Evolutionary conservation across 2,888 invertebrate species (phyloP).

Genomic region (Nephrocerus scutellatus): DNA sequence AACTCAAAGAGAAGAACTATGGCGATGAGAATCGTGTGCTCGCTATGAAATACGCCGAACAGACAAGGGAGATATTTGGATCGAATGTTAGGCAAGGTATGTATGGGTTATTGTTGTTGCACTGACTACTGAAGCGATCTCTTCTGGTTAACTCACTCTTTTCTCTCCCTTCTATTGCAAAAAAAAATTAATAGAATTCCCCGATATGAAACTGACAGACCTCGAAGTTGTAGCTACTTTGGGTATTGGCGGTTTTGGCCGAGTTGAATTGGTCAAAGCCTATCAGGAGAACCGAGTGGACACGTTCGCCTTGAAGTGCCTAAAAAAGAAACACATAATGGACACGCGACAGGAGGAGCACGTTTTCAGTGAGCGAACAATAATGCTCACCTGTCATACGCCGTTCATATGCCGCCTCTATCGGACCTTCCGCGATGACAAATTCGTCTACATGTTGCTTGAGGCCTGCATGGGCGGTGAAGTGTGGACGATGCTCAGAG

Average conservation of each 20-base stretch:
- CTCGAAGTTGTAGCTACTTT: slow-evolving; percentile 76
- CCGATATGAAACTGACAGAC: slow-evolving; percentile 66
- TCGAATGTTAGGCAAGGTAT: slow-evolving; percentile 41
- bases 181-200: slow-evolving; percentile 60
- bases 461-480: slow-evolving; percentile 93
- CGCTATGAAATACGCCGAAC: slow-evolving; percentile 44
- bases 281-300: slow-evolving; percentile 48
- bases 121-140: not conserved
- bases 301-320: slow-evolving; percentile 77
- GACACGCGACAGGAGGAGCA: slow-evolving; percentile 86
- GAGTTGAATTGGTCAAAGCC: slow-evolving; percentile 72
- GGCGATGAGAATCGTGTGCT: slow-evolving; percentile 56
- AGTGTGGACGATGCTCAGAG: slow-evolving; percentile 85
- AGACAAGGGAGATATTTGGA: slow-evolving; percentile 41
- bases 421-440: slow-evolving; percentile 82
- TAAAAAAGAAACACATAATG: slow-evolving; percentile 84
- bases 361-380: slow-evolving; percentile 78
- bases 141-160: not conserved
- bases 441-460: slow-evolving; percentile 90
- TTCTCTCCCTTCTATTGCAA: slow-evolving; percentile 1
- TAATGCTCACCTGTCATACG: slow-evolving; percentile 63
- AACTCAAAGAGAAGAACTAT: slow-evolving; percentile 66
- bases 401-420: slow-evolving; percentile 61
- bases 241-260: slow-evolving; percentile 88
- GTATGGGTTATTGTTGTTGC: not conserved